Percentiles rank a stretch among this genome's conserved stretches.
Evolutionary conservation across 2,113 vertebrate genomes (phyloP).

Genomic region (Tringa solitaria): DNA sequence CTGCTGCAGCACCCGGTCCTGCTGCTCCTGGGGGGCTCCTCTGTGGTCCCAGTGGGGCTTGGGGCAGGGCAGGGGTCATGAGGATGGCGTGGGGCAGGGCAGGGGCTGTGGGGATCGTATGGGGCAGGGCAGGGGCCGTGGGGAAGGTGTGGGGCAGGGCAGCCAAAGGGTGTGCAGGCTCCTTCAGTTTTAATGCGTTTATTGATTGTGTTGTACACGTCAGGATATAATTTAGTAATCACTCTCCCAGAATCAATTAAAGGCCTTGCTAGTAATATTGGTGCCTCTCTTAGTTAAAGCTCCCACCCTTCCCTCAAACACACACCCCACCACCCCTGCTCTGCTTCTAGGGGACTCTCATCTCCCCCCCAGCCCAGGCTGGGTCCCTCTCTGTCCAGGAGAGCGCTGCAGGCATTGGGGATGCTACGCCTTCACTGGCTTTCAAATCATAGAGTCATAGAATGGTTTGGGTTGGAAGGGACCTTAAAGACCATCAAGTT

Average conservation of each 20-base stretch:
- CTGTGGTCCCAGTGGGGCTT: rapidly evolving
- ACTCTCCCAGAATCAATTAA: conserved; percentile 56
- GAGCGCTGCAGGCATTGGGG: not conserved
- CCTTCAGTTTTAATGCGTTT: conserved; percentile 21
- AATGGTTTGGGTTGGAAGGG: not conserved
- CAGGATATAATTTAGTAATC: conserved; percentile 56
- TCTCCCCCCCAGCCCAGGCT: not conserved
- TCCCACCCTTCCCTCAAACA: not conserved
- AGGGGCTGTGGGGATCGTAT: rapidly evolving
- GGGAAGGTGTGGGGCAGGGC: not conserved
- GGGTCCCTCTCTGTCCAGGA: not conserved
- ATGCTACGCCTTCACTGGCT: not conserved
- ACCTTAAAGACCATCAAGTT: not conserved
- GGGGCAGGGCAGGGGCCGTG: not conserved
- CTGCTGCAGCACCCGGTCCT: not conserved
- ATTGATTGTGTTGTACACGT: not conserved
- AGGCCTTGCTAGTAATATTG: not conserved
- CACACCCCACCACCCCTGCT: not conserved
- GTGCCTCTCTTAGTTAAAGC: not conserved
- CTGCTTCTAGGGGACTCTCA: not conserved
- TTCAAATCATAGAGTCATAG: not conserved
- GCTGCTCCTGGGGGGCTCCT: not conserved
- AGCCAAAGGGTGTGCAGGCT: not conserved
- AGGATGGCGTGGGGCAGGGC: not conserved
- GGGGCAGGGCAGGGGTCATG: rapidly evolving